Evolutionary conservation across 2,888 invertebrate genomes (phyloP).

Genomic region (Ectropis crepuscularia): DNA sequence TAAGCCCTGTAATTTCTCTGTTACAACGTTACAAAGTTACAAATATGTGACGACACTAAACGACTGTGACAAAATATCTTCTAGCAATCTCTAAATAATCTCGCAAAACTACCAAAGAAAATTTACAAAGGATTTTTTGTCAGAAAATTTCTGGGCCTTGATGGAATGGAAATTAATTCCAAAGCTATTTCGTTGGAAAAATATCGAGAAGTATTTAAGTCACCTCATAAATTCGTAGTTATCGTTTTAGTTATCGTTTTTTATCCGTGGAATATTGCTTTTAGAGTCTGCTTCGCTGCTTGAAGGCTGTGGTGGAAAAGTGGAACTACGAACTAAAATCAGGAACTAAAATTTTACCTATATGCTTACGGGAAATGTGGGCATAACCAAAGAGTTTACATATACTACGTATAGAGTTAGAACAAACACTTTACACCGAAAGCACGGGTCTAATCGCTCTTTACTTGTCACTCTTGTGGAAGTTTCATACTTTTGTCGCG

Average conservation of each 20-base stretch:
- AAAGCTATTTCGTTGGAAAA: constrained; percentile 23
- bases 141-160: constrained; percentile 21
- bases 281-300: not conserved
- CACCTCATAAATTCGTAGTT: constrained; percentile 25
- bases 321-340: no score
- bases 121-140: constrained; percentile 19
- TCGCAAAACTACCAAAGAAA: constrained; percentile 17
- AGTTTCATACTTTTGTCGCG: no score
- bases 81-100: constrained; percentile 1
- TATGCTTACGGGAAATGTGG: no score
- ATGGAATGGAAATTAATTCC: constrained; percentile 31
- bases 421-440: no score
- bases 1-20: no score
- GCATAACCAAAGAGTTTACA: no score
- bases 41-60: not conserved
- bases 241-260: constrained; percentile 26
- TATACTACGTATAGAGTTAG: no score
- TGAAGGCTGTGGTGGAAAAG: no score
- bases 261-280: constrained; percentile 13
- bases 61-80: not conserved
- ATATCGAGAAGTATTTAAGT: constrained; percentile 27
- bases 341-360: no score
- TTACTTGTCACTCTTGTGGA: no score
- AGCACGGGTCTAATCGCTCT: no score
- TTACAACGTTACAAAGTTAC: not conserved